Conservation (phyloP, 1,140 invertebrate species). For the Drosophila varians region DNA sequence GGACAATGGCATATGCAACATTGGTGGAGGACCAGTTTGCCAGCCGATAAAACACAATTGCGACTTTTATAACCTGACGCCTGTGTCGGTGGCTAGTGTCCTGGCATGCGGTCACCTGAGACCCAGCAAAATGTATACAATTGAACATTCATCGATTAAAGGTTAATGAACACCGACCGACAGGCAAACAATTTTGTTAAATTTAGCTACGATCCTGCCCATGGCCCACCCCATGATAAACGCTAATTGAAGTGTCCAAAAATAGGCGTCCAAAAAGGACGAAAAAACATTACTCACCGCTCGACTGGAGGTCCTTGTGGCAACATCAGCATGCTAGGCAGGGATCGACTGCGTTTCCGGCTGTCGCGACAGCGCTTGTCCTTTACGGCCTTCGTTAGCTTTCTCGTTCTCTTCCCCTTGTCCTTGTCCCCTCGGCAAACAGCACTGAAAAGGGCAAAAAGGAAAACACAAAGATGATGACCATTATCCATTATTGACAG, state of each 20-base stretch:
- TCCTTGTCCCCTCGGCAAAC: not conserved
- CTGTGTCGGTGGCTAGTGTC: not conserved
- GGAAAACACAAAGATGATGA: conserved; percentile 21
- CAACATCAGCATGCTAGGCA: conserved; percentile 14
- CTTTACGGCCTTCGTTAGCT: not conserved
- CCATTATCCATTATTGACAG: conserved; percentile 36
- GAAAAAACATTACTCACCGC: conserved; percentile 18
- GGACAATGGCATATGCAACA: not conserved
- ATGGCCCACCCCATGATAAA: too few relatives aligned
- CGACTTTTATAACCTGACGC: conserved; percentile 3
- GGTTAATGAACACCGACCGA: conserved; percentile 22
- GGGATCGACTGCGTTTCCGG: conserved; percentile 10
- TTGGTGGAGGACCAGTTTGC: not conserved
- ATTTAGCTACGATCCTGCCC: too few relatives aligned
- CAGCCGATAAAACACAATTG: conserved; percentile 19
- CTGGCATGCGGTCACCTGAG: conserved; percentile 1
- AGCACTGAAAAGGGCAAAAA: conserved; percentile 16
- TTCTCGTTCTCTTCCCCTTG: too few relatives aligned
- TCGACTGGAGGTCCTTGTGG: not conserved
- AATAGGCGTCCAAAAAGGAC: conserved; percentile 1
- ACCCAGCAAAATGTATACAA: not conserved
- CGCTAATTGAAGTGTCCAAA: conserved; percentile 28
- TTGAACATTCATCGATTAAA: conserved; percentile 20
- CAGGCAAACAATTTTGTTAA: not conserved
- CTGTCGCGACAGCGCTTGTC: not conserved